These are phyloP conservation scores for Mesaphorura yosii DNA, from an alignment of 1,140 invertebrate genomes.

Conservation along the genomic window DNA sequence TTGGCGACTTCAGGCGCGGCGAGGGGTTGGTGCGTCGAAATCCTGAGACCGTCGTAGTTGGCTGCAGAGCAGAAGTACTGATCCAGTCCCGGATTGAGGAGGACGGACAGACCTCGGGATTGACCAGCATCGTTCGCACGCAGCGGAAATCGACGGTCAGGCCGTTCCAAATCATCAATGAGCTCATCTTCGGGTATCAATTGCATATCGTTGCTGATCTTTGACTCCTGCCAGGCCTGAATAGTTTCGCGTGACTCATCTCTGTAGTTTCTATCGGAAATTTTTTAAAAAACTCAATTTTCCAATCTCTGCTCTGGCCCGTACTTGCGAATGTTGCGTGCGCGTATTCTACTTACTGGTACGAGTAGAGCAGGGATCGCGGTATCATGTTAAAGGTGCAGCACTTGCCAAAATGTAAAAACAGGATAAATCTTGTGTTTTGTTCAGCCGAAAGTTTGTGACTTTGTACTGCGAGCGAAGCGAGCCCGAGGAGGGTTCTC, in stretches of 20 bases:
- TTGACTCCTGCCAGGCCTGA: not conserved
- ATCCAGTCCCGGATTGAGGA: slow-evolving; percentile 39
- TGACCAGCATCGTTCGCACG: slow-evolving; percentile 5
- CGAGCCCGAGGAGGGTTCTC: too few relatives aligned
- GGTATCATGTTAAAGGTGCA: slow-evolving; percentile 6
- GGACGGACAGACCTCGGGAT: slow-evolving; percentile 11
- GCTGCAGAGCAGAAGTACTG: slow-evolving; percentile 69
- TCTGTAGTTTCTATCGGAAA: not conserved
- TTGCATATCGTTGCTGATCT: not conserved
- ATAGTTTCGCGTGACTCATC: not conserved
- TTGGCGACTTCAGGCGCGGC: not conserved
- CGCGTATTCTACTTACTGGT: not conserved
- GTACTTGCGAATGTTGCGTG: not conserved
- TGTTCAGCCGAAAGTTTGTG: too few relatives aligned
- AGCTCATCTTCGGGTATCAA: not conserved
- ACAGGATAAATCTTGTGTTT: not conserved
- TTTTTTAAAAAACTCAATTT: too few relatives aligned
- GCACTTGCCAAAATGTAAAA: not conserved
- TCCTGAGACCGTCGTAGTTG: slow-evolving; percentile 60
- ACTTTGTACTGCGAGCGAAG: too few relatives aligned
- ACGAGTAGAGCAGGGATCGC: not conserved
- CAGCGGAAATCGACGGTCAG: not conserved
- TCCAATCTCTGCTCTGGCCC: too few relatives aligned
- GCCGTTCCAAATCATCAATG: not conserved
- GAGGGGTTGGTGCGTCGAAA: slow-evolving; percentile 1